phyloP scores from a whole-genome alignment of 2,113 vertebrate genomes.

The Hepsetus odoe region DNA sequence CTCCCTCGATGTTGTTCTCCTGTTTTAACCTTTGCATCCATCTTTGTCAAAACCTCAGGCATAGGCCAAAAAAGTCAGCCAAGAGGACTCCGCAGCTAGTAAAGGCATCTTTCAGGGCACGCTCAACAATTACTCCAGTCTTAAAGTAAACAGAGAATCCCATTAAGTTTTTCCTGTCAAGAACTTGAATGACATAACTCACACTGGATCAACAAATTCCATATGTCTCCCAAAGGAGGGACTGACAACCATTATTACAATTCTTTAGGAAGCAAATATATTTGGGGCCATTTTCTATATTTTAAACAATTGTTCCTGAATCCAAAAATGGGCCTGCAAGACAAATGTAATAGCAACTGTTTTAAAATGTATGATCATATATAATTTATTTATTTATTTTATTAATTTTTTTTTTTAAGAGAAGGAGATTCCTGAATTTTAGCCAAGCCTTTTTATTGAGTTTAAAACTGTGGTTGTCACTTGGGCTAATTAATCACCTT shows the following conservation, averaged over 20 bases:
- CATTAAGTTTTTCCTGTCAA: constrained; percentile 55
- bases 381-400: too few species aligned
- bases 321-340: neutral
- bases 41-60: neutral
- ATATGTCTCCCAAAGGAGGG: constrained; percentile 54
- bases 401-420: neutral
- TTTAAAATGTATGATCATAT: neutral
- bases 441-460: neutral
- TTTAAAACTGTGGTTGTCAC: constrained; percentile 36
- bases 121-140: constrained; percentile 34
- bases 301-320: neutral
- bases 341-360: neutral
- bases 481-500: constrained; percentile 43
- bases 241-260: constrained; percentile 68
- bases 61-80: neutral
- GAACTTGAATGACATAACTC: constrained; percentile 66
- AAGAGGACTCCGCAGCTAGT: constrained; percentile 21
- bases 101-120: constrained; percentile 42
- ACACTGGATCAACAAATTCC: constrained; percentile 70
- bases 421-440: neutral
- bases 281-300: constrained; percentile 9
- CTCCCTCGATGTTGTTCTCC: constrained; percentile 4
- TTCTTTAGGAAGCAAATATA: constrained; percentile 60
- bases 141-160: constrained; percentile 52
- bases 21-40: constrained; percentile 17